Conservation (phyloP, 2,888 invertebrate species). For the Netelia virgata region DNA sequence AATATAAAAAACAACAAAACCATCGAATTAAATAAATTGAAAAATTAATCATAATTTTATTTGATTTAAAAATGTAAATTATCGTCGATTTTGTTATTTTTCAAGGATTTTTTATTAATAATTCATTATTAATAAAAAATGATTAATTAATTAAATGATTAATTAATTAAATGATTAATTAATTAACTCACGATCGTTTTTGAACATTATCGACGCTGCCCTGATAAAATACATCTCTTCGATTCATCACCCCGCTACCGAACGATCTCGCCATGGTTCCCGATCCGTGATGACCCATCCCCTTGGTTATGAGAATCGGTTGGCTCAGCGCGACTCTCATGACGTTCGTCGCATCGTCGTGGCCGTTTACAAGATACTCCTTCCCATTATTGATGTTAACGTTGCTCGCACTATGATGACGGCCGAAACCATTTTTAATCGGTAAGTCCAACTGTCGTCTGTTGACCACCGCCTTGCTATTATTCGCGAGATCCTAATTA, state of each 20-base stretch:
- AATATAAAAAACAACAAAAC: conserved; percentile 14
- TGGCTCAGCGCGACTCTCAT: conserved; percentile 90
- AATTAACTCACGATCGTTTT: conserved; percentile 78
- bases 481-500: conserved; percentile 57
- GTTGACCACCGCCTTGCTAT: conserved; percentile 28
- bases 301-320: conserved; percentile 87
- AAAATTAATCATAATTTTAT: conserved; percentile 74
- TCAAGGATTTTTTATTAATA: neutral
- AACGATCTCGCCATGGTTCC: conserved; percentile 80
- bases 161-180: conserved; percentile 79
- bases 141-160: conserved; percentile 76
- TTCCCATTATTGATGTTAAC: conserved; percentile 65
- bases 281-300: conserved; percentile 81
- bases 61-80: conserved; percentile 38
- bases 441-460: conserved; percentile 32
- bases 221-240: conserved; percentile 96
- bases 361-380: conserved; percentile 67
- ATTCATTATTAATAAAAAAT: conserved; percentile 25
- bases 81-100: neutral
- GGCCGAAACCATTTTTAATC: conserved; percentile 66
- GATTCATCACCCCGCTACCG: conserved; percentile 92
- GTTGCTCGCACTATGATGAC: conserved; percentile 70
- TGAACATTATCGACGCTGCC: conserved; percentile 89
- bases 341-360: conserved; percentile 70
- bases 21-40: conserved; percentile 35